Evolutionary conservation across 2,888 invertebrate genomes (phyloP).

Genomic region (Calameuta idolon): DNA sequence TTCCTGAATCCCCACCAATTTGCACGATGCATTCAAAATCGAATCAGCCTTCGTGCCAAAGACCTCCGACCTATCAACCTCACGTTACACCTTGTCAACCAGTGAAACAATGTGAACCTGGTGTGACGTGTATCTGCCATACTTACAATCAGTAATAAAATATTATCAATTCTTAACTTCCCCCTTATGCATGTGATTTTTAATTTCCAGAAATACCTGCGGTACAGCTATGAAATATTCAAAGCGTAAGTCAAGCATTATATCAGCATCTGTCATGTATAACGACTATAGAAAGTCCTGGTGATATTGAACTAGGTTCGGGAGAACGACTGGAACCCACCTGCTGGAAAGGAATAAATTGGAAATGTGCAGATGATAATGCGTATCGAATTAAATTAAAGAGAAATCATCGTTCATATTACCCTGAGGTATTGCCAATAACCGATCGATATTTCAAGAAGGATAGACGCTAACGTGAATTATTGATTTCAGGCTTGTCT

Average conservation of each 20-base stretch:
- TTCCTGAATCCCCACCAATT: constrained; percentile 7
- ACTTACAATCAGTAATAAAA: constrained; percentile 42
- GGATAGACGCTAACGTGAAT: constrained; percentile 3
- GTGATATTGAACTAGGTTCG: not conserved
- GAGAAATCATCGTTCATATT: constrained; percentile 39
- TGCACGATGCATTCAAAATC: constrained; percentile 2
- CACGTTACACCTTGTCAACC: constrained; percentile 16
- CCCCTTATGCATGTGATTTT: constrained; percentile 9
- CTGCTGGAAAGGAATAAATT: constrained; percentile 42
- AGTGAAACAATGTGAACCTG: constrained; percentile 25
- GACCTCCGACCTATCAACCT: constrained; percentile 24
- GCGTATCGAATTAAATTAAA: constrained; percentile 47
- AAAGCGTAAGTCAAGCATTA: constrained; percentile 29
- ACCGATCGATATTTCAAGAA: not conserved
- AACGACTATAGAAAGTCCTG: not conserved
- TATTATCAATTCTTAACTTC: constrained; percentile 13
- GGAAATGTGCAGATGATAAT: constrained; percentile 47
- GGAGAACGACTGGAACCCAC: constrained; percentile 6
- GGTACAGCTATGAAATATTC: constrained; percentile 32
- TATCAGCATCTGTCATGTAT: not conserved
- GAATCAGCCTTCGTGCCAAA: constrained; percentile 18
- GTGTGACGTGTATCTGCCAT: constrained; percentile 38
- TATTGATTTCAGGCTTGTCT: constrained; percentile 32
- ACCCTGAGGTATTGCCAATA: constrained; percentile 33
- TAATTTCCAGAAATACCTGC: constrained; percentile 32